Evolutionary conservation across 2,888 invertebrate species (phyloP).

Genomic region (Congeria kusceri): DNA sequence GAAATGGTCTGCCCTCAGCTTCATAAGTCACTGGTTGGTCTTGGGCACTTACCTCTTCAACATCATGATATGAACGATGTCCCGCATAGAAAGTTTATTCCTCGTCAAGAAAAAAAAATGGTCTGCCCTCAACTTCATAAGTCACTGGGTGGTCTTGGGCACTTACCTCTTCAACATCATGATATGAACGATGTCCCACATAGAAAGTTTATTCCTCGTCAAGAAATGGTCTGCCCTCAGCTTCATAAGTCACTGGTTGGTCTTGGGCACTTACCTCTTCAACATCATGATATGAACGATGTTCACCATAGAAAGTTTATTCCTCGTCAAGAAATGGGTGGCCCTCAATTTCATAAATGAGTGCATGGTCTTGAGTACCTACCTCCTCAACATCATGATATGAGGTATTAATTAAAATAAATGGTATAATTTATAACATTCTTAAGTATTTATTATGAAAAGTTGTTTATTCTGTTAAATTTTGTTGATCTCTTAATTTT

Average conservation of each 20-base stretch:
- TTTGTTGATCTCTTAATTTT: too few species aligned
- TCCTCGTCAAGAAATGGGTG: conserved; percentile 92
- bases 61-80: conserved; percentile 73
- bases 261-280: conserved; percentile 88
- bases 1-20: conserved; percentile 94
- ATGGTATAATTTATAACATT: too few species aligned
- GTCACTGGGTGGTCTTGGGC: conserved; percentile 91
- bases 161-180: conserved; percentile 88
- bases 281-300: conserved; percentile 78
- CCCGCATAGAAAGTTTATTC: too few species aligned
- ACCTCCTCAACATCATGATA: conserved; percentile 86
- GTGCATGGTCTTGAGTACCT: conserved; percentile 89
- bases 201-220: too few species aligned
- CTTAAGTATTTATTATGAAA: too few species aligned
- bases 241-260: conserved; percentile 93
- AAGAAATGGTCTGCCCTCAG: conserved; percentile 93
- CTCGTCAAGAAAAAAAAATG: conserved; percentile 89
- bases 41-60: conserved; percentile 88
- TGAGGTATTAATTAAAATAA: too few species aligned
- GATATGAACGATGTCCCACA: conserved; percentile 55
- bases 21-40: conserved; percentile 92
- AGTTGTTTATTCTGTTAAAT: too few species aligned
- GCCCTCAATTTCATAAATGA: conserved; percentile 93
- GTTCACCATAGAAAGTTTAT: too few species aligned
- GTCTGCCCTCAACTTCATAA: conserved; percentile 92